Percentiles rank a stretch among this genome's conserved stretches.
These are phyloP conservation scores for Arctocebus calabarensis DNA, from an alignment of 2,797 vertebrate genomes.

Conservation along the genomic window DNA sequence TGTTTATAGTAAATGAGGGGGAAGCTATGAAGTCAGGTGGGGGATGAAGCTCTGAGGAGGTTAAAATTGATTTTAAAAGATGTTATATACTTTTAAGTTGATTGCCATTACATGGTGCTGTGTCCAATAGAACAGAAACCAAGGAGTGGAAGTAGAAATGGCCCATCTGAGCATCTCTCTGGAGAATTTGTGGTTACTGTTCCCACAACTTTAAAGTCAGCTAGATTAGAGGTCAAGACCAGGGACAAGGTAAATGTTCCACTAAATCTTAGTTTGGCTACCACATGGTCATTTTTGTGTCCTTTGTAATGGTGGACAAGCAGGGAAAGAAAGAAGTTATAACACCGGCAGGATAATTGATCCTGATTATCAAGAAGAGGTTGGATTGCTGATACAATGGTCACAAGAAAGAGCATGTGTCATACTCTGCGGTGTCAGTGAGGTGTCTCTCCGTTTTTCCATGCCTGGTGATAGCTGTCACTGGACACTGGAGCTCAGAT, in stretches of 20 bases:
- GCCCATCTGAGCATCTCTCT: neutral
- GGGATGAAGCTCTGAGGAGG: neutral
- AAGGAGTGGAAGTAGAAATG: neutral
- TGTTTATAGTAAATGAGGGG: neutral
- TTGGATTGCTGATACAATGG: neutral
- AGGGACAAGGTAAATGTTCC: neutral
- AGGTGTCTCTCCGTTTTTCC: neutral
- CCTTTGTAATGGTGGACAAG: neutral
- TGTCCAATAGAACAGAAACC: neutral
- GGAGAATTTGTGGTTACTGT: slow-evolving; percentile 1
- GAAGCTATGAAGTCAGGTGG: neutral
- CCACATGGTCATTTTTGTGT: neutral
- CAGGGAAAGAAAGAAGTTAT: neutral
- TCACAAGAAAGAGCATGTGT: neutral
- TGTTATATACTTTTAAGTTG: neutral
- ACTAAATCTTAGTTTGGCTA: neutral
- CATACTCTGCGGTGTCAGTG: neutral
- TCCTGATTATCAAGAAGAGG: neutral
- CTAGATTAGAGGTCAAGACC: neutral
- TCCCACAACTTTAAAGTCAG: neutral
- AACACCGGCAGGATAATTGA: neutral
- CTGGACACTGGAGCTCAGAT: neutral
- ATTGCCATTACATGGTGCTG: neutral
- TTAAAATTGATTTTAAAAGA: neutral
- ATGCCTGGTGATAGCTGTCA: neutral